A percentile compares a stretch with the other conserved stretches of the same genome.
Conservation (phyloP, 2,797 vertebrate genomes). For the Antrozous pallidus region DNA sequence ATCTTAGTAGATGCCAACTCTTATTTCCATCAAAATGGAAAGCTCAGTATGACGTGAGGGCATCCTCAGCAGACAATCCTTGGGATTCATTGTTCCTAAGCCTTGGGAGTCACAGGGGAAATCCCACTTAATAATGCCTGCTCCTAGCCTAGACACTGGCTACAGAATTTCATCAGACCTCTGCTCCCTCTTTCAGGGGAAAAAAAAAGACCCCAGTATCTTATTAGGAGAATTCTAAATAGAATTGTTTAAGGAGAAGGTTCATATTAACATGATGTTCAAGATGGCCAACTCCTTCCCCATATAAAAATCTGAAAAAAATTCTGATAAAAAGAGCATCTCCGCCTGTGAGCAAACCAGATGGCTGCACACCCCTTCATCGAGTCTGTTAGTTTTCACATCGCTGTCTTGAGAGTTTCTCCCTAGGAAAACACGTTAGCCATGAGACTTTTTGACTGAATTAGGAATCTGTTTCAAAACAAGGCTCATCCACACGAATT, state of each 20-base stretch:
- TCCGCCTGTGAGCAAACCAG: constrained; percentile 64
- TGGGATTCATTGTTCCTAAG: neutral
- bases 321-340: constrained; percentile 76
- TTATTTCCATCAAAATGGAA: constrained; percentile 28
- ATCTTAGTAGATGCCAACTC: neutral
- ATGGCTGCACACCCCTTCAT: constrained; percentile 66
- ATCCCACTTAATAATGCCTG: neutral
- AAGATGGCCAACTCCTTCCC: constrained; percentile 45
- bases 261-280: constrained; percentile 40
- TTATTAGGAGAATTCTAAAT: constrained; percentile 26
- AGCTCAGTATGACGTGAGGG: neutral
- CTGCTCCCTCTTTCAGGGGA: neutral
- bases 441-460: constrained; percentile 56
- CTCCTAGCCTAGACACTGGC: neutral
- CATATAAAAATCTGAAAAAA: constrained; percentile 68
- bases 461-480: constrained; percentile 68
- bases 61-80: neutral
- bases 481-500: constrained; percentile 48
- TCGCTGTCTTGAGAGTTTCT: constrained; percentile 60
- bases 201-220: neutral
- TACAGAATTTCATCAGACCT: neutral
- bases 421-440: constrained; percentile 66
- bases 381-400: constrained; percentile 63
- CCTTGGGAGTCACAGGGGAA: neutral
- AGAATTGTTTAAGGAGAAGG: constrained; percentile 34